Evolutionary conservation across 2,888 invertebrate genomes (phyloP).

Genomic region (Magallana nippona): DNA sequence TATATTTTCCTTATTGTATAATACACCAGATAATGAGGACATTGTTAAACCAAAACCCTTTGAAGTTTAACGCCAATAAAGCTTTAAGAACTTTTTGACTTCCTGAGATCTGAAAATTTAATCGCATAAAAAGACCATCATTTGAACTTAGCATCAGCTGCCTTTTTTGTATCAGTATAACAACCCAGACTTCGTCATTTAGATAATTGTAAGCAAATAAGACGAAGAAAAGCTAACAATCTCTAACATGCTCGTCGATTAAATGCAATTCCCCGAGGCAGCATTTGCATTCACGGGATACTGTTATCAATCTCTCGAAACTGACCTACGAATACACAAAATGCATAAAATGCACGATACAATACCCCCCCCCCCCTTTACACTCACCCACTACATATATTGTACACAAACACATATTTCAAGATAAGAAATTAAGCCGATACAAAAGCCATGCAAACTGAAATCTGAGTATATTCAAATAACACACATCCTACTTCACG

Average conservation of each 20-base stretch:
- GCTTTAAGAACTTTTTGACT: not conserved
- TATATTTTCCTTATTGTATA: not conserved
- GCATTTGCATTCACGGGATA: not conserved
- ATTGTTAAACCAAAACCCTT: not conserved
- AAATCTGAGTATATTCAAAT: not conserved
- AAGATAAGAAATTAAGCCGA: too few species aligned
- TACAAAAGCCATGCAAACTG: too few species aligned
- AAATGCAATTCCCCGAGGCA: conserved; percentile 6
- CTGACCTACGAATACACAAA: conserved; percentile 1
- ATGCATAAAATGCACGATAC: too few species aligned
- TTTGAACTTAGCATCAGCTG: not conserved
- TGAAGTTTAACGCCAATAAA: not conserved
- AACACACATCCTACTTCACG: not conserved
- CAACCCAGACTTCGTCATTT: not conserved
- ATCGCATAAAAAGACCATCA: not conserved
- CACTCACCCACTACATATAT: too few species aligned
- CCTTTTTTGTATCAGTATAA: conserved; percentile 5
- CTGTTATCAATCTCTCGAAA: not conserved
- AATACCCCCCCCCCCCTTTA: too few species aligned
- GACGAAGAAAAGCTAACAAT: conserved; percentile 3
- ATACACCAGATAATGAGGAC: not conserved
- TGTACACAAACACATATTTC: too few species aligned
- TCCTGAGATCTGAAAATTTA: not conserved
- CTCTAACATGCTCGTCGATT: conserved; percentile 17
- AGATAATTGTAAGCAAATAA: conserved; percentile 22